Base-by-base conservation (phyloP, 2,888 invertebrate genomes). In the Nectonema munidae region DNA sequence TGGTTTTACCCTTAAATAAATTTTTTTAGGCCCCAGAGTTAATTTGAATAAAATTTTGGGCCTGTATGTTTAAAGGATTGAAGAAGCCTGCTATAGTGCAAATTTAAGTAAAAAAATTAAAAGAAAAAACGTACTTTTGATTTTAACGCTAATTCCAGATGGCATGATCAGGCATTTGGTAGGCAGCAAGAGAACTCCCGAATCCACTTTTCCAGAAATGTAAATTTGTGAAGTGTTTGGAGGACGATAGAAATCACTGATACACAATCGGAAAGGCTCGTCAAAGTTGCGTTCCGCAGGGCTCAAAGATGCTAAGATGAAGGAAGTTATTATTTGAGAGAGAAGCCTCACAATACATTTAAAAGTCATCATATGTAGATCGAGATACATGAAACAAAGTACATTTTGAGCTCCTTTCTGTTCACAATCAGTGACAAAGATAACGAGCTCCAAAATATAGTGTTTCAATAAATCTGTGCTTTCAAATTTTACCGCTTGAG, bases 231-330 rank as follows among this genome's bases (percentile, higher is more conserved):
- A 45, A 3, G 49, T 49, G 44, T 49, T 44, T 2, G 52, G 50
- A 9, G 18, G 11, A 43, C 54, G 54, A 46, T 51, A 55, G 40
- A 54, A 48, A 44, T 56, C 56, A 4, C 49, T 44, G n/a, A 56
- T 49, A 41, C 47, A 48, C 16, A 43, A 32, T 14, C 56, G 44
- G 32, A 55, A 47, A 3, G 54, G 51, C 39, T 51, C 50, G 44
- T 53, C 50, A 18, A 53, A 46, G 2, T 48, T 46, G 5, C 54
- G 44, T 19, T 46, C 47, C 3, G 51, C 6, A 25, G n/a, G 25
- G 6, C n/a, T 25, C n/a, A n/a, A n/a, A n/a, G n/a, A n/a, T n/a
- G n/a, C n/a, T n/a, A n/a, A n/a, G n/a, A n/a, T n/a, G n/a, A n/a
- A 9, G 6, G 9, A n/a, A 25, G 6, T 6, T n/a, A 25, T 25